Conservation (phyloP, 2,113 vertebrate genomes). For the Lasiurus borealis region DNA sequence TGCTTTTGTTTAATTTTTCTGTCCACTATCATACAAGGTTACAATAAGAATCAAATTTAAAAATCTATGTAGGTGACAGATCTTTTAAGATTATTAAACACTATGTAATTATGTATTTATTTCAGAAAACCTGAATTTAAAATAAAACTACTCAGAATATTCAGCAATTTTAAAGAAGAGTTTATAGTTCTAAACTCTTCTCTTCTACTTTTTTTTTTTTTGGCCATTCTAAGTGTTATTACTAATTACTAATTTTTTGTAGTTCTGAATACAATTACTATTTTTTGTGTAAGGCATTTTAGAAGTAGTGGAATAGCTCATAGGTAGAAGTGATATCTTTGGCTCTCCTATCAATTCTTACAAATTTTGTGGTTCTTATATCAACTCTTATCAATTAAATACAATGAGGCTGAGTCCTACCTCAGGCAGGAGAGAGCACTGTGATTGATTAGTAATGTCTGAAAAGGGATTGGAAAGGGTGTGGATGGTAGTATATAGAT, state of each 20-base stretch:
- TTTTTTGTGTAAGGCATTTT: neutral
- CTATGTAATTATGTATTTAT: neutral
- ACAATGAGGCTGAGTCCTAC: neutral
- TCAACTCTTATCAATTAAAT: neutral
- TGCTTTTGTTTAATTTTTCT: conserved; percentile 19
- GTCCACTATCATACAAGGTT: neutral
- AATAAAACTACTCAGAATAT: neutral
- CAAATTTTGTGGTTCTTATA: neutral
- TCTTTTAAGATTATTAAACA: conserved; percentile 23
- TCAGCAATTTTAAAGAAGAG: conserved; percentile 15
- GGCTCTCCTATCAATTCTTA: neutral
- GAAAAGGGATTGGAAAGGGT: neutral
- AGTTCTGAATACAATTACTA: neutral
- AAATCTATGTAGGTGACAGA: neutral
- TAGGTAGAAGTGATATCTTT: conserved; percentile 9
- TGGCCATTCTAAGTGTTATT: neutral
- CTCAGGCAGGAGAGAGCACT: neutral
- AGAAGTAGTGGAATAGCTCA: neutral
- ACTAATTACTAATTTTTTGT: conserved; percentile 39
- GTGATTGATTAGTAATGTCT: conserved; percentile 40
- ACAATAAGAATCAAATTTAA: neutral
- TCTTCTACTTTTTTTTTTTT: neutral
- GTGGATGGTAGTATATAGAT: neutral
- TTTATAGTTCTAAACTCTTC: conserved; percentile 26
- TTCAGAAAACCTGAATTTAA: neutral